A percentile compares a stretch with the other conserved stretches of the same genome.
These are phyloP conservation scores for Semaprochilodus insignis DNA, from an alignment of 2,797 vertebrate species.

Conservation along the genomic window DNA sequence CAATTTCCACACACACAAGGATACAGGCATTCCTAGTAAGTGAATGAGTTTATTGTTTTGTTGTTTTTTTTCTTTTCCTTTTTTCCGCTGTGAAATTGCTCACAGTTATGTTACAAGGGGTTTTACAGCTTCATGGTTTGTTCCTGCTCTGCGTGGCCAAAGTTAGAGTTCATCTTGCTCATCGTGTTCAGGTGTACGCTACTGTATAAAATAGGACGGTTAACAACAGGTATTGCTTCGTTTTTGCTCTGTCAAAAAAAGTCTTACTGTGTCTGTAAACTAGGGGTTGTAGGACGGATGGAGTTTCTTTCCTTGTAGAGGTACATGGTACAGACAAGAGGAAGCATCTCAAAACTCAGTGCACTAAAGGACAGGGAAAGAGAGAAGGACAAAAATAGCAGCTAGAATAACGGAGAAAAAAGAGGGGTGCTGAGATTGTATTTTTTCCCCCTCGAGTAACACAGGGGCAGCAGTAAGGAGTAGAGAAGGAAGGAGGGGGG, in stretches of 20 bases:
- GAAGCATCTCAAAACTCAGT: constrained; percentile 85
- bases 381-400: constrained; percentile 54
- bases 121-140: constrained; percentile 85
- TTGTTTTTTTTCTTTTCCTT: constrained; percentile 52
- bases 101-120: constrained; percentile 94
- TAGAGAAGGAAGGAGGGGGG: constrained; percentile 76
- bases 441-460: constrained; percentile 60
- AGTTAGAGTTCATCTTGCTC: constrained; percentile 37
- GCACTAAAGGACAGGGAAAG: constrained; percentile 72
- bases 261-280: constrained; percentile 73
- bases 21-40: constrained; percentile 73
- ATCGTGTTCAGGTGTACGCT: constrained; percentile 63
- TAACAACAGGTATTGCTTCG: constrained; percentile 94
- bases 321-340: constrained; percentile 81
- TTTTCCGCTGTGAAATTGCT: constrained; percentile 93
- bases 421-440: constrained; percentile 59
- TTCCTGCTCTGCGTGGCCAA: constrained; percentile 84
- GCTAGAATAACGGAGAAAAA: constrained; percentile 71
- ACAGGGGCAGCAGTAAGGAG: constrained; percentile 68
- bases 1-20: constrained; percentile 59
- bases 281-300: constrained; percentile 68
- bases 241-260: constrained; percentile 71
- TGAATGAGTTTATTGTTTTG: constrained; percentile 92
- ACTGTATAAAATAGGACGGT: constrained; percentile 89
- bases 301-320: constrained; percentile 71